Percentiles rank a stretch among this genome's conserved stretches.
Evolutionary conservation across 2,113 vertebrate genomes (phyloP).

Genomic region (Menidia beryllina): DNA sequence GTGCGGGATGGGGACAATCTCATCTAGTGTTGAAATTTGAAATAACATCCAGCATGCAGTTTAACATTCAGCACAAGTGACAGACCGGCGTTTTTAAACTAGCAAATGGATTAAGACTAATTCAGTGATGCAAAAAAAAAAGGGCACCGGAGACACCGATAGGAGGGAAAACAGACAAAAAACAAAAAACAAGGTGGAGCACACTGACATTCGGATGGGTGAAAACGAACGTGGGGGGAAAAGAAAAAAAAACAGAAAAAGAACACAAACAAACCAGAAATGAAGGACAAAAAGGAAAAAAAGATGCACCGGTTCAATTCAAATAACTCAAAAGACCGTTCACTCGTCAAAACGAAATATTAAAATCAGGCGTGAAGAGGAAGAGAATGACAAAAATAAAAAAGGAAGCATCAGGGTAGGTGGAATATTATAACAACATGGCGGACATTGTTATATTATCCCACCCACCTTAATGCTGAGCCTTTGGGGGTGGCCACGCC

Average conservation of each 20-base stretch:
- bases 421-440: constrained; percentile 99
- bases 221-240: constrained; percentile 33
- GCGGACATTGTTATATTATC: constrained; percentile 98
- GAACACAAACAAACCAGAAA: constrained; percentile 61
- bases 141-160: constrained; percentile 50
- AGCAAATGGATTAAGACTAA: constrained; percentile 72
- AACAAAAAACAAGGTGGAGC: constrained; percentile 45
- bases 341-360: constrained; percentile 39
- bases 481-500: constrained; percentile 99
- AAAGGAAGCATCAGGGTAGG: constrained; percentile 98
- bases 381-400: constrained; percentile 89
- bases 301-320: constrained; percentile 50
- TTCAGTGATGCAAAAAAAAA: constrained; percentile 67
- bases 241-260: constrained; percentile 51
- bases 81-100: constrained; percentile 86
- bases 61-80: constrained; percentile 91
- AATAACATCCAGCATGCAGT: constrained; percentile 92
- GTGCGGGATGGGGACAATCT: constrained; percentile 92
- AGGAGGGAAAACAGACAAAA: constrained; percentile 39
- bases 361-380: constrained; percentile 61
- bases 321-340: constrained; percentile 60
- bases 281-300: constrained; percentile 55
- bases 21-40: constrained; percentile 87
- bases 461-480: constrained; percentile 99
- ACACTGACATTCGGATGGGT: constrained; percentile 63